Conservation (phyloP, 1,140 invertebrate species). For the Drosophila pruinosa region DNA sequence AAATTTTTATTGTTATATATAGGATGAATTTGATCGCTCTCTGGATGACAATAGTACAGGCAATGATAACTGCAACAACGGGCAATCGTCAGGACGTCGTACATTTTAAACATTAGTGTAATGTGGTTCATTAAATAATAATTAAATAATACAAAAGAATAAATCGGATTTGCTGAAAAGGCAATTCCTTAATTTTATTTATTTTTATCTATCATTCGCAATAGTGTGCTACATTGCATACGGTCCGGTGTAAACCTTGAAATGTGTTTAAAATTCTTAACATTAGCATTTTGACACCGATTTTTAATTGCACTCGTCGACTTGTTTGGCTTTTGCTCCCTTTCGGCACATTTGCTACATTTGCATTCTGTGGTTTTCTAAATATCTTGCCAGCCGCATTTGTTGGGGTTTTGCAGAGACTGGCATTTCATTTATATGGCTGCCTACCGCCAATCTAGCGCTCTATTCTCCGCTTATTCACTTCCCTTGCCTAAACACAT, state of each 20-base stretch:
- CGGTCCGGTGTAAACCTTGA: constrained; percentile 53
- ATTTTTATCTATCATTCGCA: no score
- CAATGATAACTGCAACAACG: no score
- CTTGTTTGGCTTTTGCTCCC: constrained; percentile 33
- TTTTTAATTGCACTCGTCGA: constrained; percentile 64
- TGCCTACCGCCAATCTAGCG: constrained; percentile 17
- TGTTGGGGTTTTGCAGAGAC: constrained; percentile 59
- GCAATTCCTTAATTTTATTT: no score
- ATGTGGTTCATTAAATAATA: no score
- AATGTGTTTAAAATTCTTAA: constrained; percentile 71
- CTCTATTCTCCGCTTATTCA: background rate
- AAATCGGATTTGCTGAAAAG: no score
- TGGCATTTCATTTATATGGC: constrained; percentile 63
- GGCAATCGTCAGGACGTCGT: no score
- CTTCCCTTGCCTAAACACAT: constrained; percentile 14
- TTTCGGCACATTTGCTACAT: constrained; percentile 42
- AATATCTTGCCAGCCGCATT: constrained; percentile 64
- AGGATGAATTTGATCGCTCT: no score
- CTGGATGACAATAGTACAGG: no score
- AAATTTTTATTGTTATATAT: no score
- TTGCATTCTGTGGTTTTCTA: constrained; percentile 76
- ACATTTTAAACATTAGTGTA: no score
- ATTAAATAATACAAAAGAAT: no score
- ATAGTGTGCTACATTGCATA: constrained; percentile 61
- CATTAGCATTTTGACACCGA: constrained; percentile 70